These are phyloP conservation scores for Gryllus bimaculatus DNA, from an alignment of 1,140 invertebrate species.

Conservation along the genomic window DNA sequence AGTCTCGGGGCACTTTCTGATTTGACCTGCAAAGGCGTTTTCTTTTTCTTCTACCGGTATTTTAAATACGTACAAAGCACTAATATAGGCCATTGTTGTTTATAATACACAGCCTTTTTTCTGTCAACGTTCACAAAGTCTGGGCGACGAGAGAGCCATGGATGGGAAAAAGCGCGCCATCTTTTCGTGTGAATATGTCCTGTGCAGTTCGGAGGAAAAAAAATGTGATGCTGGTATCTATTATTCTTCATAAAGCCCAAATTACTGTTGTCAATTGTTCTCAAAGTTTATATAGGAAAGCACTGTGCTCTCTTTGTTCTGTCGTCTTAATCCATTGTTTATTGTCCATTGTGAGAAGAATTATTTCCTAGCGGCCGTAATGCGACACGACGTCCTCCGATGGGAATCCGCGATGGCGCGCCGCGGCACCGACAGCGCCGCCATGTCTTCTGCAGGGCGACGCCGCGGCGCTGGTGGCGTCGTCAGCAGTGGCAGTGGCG, in stretches of 20 bases:
- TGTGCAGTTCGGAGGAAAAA: not conserved
- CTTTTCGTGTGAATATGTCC: not conserved
- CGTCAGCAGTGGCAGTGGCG: too few relatives aligned
- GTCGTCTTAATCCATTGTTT: not conserved
- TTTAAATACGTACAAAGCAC: not conserved
- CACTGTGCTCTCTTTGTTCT: not conserved
- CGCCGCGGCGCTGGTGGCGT: too few relatives aligned
- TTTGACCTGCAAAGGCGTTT: not conserved
- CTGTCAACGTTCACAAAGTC: not conserved
- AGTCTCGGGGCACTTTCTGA: not conserved
- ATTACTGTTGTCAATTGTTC: conserved; percentile 1
- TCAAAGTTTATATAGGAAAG: not conserved
- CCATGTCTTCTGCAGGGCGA: too few relatives aligned
- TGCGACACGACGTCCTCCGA: not conserved
- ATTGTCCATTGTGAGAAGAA: not conserved
- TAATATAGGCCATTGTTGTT: not conserved
- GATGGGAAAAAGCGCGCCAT: not conserved
- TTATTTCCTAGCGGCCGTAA: not conserved
- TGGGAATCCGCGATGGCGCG: not conserved
- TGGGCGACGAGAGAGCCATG: not conserved
- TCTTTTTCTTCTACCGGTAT: not conserved
- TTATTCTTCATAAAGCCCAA: not conserved
- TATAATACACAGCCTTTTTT: not conserved
- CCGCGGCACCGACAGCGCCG: too few relatives aligned
- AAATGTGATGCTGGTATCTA: not conserved